Evolutionary conservation across 2,113 vertebrate genomes (phyloP), one percentile per base, ranked within the genome.

Genomic region (Thalassarche chlororhynchos): DNA sequence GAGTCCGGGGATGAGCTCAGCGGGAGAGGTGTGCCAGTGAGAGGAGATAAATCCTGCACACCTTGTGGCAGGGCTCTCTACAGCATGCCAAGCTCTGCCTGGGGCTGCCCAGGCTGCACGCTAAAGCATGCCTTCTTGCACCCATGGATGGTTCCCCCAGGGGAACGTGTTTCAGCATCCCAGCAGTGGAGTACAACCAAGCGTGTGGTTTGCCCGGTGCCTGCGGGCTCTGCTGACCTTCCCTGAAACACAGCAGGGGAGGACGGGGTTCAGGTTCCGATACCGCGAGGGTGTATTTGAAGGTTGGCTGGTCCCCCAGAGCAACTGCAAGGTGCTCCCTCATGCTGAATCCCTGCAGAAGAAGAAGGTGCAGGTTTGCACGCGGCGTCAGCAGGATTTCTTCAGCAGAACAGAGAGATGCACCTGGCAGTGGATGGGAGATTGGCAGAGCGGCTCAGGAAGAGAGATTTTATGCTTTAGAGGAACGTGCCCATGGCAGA

Each of bases 91-190:
- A 75, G 60, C 72, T 64, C 72, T 29, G 57, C 42, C 57, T 28
- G 60, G 17, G 25, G 42, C 80, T 91, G 74, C 46, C 19, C 77
- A 44, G 26, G 49, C 40, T 65, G 26, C 17, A 14, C 3, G 2
- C 31, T 34, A 24, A 51, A 65, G 66, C 70, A 36, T 6, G 4
- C 49, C 38, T 52, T 52, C 34, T 11, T 36, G 38, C 68, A 49
- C 55, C 28, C 62, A 5, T 0, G 1, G 51, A 46, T 12, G 20
- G 5, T 8, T 75, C 29, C n/a, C 62, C 25, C 34, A n/a, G 10
- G 54, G 54, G n/a, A 54, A 47, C 1, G 3, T 20, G 51, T 38
- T 14, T 49, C 84, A 70, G 54, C 24, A 49, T 4, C 52, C 72
- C 74, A 25, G 58, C 31, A 38, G 46, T 8, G 10, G 34, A 19